Conservation (phyloP, 2,113 vertebrate species). For the Camelus dromedarius region DNA sequence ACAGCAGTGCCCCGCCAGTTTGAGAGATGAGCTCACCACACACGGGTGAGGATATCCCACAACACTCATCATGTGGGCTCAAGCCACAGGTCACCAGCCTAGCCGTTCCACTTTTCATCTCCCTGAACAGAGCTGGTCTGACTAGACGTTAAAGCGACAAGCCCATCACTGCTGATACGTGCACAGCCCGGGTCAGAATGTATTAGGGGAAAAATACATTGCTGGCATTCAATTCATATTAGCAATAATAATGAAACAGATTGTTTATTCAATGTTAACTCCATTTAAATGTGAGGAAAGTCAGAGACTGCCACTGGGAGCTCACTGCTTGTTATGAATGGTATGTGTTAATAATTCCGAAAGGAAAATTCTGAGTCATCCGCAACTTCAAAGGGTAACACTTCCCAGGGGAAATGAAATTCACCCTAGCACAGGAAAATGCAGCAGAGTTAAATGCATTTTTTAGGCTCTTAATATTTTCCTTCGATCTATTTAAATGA, state of each 20-base stretch:
- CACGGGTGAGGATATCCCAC: neutral
- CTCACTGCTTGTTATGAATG: conserved; percentile 8
- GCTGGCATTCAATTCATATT: neutral
- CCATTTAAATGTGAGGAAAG: conserved; percentile 63
- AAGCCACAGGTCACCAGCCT: neutral
- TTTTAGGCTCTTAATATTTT: conserved; percentile 56
- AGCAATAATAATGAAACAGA: conserved; percentile 35
- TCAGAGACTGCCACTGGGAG: conserved; percentile 39
- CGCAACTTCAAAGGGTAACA: conserved; percentile 67
- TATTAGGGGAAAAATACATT: neutral
- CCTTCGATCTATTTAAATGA: conserved; percentile 53
- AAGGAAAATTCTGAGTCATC: conserved; percentile 62
- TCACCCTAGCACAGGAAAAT: conserved; percentile 65
- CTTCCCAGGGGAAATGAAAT: conserved; percentile 64
- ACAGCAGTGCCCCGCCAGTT: neutral
- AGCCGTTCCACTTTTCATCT: neutral
- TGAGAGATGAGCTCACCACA: neutral
- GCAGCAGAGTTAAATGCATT: conserved; percentile 43
- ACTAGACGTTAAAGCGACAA: conserved; percentile 3
- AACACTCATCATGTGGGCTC: neutral
- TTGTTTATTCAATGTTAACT: conserved; percentile 20
- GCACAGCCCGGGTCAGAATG: neutral
- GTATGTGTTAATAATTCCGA: conserved; percentile 60
- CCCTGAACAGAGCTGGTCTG: neutral
- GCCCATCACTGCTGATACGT: neutral